Evolutionary conservation across 1,140 invertebrate species (phyloP), one percentile per base, ranked within the genome.

Genomic region (Kradibia gibbosae): DNA sequence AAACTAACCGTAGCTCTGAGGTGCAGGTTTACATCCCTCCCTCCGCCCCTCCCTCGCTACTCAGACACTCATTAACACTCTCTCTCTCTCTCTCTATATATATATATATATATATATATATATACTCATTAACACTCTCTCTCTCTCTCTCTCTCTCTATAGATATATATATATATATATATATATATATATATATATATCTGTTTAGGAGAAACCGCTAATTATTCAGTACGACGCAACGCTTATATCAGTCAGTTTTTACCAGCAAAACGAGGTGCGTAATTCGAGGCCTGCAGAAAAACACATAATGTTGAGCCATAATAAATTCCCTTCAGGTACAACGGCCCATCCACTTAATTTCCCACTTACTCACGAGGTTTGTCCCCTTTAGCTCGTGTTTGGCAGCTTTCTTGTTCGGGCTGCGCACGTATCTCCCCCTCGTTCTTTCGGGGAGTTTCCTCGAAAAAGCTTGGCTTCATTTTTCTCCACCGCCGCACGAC

Each of bases 161-260:
- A n/a, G n/a, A n/a, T n/a, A n/a, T n/a, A n/a, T n/a, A n/a, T 45
- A 45, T 13, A 45, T 10, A 17, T 17, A 17, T 10, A 7, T 17
- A 10, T 48, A 17, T 48, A 7, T 48, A 7, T 17, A 17, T 48
- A 10, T 48, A 48, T 48, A 7, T 17, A 17, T 10, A 17, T 50
- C 34, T 42, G 60, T 55, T 45, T 71, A 72, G 25, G 8, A 28
- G 42, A 31, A 25, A 15, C 76, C 76, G 45, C 62, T 78, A 78
- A 78, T 78, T 48, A 78, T 48, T 85, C 50, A 50, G 42, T 10
- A 36, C 34, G 7, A 10, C 62, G 34, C 13, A n/a, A 57, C 76
- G 57, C 71, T n/a, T 70, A 50, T 78, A 78, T 48, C 36, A 78
- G 65, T 75, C 79, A 65, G 25, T 81, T 81, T 81, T 81, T 74